A percentile compares a stretch with the other conserved stretches of the same genome.
phyloP scores from a whole-genome alignment of 1,140 invertebrate species.

The Conopomorpha cramerella region DNA sequence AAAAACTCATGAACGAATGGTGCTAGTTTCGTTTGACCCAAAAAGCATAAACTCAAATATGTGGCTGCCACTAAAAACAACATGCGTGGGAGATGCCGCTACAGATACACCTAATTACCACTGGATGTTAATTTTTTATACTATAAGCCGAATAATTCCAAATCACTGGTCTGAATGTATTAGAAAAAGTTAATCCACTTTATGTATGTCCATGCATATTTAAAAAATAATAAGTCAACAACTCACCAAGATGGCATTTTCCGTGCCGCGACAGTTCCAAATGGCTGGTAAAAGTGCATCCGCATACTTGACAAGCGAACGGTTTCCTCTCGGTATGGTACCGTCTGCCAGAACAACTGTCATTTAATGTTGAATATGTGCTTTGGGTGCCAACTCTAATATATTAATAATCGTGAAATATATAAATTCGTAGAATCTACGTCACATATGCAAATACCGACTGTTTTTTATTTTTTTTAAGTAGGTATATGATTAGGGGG shows the following conservation, averaged over 20 bases:
- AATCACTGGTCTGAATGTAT: neutral
- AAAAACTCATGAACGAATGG: too few species aligned
- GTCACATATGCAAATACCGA: too few species aligned
- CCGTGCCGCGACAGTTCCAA: conserved; percentile 78
- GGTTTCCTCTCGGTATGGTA: conserved; percentile 86
- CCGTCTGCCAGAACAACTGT: conserved; percentile 52
- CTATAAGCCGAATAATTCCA: neutral
- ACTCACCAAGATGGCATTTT: conserved; percentile 78
- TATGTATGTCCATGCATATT: neutral
- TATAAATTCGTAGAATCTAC: too few species aligned
- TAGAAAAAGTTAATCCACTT: neutral
- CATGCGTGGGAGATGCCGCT: too few species aligned
- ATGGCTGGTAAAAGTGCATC: conserved; percentile 77
- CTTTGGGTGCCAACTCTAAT: too few species aligned
- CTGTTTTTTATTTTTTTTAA: too few species aligned
- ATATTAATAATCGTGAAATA: too few species aligned
- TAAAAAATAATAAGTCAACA: conserved; percentile 8
- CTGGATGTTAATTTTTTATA: neutral
- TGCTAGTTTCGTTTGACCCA: too few species aligned
- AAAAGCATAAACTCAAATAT: too few species aligned
- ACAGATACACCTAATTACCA: neutral
- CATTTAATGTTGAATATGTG: conserved; percentile 4
- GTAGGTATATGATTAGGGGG: too few species aligned
- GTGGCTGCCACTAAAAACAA: too few species aligned
- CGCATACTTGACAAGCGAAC: conserved; percentile 83